These are phyloP conservation scores for Nasua narica DNA, from an alignment of 2,797 vertebrate genomes.

Conservation along the genomic window DNA sequence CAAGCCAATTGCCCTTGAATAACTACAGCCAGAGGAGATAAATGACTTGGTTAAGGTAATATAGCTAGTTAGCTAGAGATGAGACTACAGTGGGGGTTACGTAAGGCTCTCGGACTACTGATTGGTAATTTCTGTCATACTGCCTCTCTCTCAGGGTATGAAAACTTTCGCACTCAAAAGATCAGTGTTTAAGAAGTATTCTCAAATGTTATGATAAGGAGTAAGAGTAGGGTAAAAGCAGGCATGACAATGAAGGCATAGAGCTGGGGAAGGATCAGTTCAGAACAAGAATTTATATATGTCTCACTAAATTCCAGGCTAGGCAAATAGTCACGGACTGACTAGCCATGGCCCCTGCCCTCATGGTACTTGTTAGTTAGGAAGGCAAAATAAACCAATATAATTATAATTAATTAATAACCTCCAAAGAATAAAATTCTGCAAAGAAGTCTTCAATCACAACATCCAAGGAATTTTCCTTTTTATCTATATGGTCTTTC, in stretches of 20 bases:
- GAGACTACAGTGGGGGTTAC: neutral
- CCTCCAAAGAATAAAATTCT: neutral
- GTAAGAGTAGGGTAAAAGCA: neutral
- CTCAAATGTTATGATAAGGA: neutral
- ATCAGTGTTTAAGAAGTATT: neutral
- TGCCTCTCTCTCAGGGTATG: neutral
- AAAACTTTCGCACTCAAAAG: neutral
- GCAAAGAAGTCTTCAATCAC: neutral
- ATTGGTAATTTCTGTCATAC: neutral
- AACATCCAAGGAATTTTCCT: neutral
- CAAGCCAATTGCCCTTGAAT: neutral
- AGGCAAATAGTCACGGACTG: neutral
- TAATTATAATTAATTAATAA: neutral
- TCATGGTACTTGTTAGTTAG: neutral
- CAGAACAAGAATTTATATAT: neutral
- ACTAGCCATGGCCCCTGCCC: no score
- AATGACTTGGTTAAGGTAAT: neutral
- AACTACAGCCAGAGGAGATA: neutral
- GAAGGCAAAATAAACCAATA: neutral
- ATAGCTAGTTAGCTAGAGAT: neutral
- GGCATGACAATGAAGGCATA: neutral
- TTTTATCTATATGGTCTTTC: neutral
- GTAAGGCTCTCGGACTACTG: neutral
- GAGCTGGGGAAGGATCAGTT: accelerated
- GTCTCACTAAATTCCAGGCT: neutral